These are phyloP conservation scores for Leptoteleia sp. DNA, from an alignment of 1,140 invertebrate species.

Conservation along the genomic window DNA sequence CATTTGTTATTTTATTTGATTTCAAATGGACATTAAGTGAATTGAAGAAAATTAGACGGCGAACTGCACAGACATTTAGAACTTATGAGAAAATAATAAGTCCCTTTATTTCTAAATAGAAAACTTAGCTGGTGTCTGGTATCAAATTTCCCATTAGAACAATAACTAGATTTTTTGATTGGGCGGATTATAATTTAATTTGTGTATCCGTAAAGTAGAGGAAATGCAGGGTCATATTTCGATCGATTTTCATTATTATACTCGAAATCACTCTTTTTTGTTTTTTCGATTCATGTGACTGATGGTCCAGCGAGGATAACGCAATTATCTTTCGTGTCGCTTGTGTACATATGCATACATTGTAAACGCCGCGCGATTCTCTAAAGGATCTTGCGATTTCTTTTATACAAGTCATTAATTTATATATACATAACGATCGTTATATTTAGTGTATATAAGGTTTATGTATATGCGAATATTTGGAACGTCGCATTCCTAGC, in stretches of 20 bases:
- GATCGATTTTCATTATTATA: conserved; percentile 21
- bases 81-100: too few relatives aligned
- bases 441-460: conserved; percentile 56
- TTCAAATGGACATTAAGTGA: too few relatives aligned
- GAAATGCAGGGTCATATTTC: conserved; percentile 16
- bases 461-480: conserved; percentile 65
- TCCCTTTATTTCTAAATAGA: too few relatives aligned
- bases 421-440: conserved; percentile 54
- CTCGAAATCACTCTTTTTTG: conserved; percentile 30
- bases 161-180: too few relatives aligned
- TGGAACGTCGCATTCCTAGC: conserved; percentile 52
- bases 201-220: too few relatives aligned
- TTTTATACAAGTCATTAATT: conserved; percentile 60
- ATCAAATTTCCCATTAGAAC: too few relatives aligned
- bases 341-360: conserved; percentile 45
- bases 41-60: too few relatives aligned
- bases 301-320: conserved; percentile 55
- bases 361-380: conserved; percentile 38
- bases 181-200: too few relatives aligned
- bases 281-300: conserved; percentile 41
- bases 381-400: conserved; percentile 42
- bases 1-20: too few relatives aligned
- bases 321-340: conserved; percentile 31
- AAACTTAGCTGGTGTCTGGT: too few relatives aligned
- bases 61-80: too few relatives aligned